Base-by-base conservation (phyloP, 1,140 invertebrate genomes). In the Anadara kagoshimensis region DNA sequence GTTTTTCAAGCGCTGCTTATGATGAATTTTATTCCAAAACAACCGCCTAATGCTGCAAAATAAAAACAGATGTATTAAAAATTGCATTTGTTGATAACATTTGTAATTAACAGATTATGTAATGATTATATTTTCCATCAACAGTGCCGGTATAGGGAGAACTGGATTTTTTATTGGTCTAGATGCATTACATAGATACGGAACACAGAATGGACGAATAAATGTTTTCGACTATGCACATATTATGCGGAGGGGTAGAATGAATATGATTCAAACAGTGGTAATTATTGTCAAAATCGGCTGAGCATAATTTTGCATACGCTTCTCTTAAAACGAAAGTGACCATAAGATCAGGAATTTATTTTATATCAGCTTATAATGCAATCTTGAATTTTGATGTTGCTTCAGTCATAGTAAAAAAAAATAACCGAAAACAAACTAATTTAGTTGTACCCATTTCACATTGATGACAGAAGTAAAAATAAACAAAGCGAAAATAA, bases 81-180 rank as follows among this genome's bases (percentile, higher is more conserved):
- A n/a, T n/a, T n/a, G n/a, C n/a, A n/a, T n/a, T n/a, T n/a, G n/a
- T n/a, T n/a, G n/a, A n/a, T n/a, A n/a, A n/a, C n/a, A n/a, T n/a
- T n/a, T n/a, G n/a, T n/a, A n/a, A n/a, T n/a, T n/a, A n/a, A n/a
- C n/a, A n/a, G n/a, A n/a, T n/a, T n/a, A n/a, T n/a, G n/a, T n/a
- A n/a, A n/a, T n/a, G n/a, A n/a, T n/a, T n/a, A n/a, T n/a, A n/a
- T n/a, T n/a, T n/a, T n/a, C n/a, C n/a, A n/a, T n/a, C n/a, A n/a
- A n/a, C 51, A 89, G 87, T 72, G 85, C 87, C 22, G 88, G 88
- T 11, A 86, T 89, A 12, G 87, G 87, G 8, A 70, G 88, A 18
- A 86, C 85, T 0, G 88, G 88, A 5, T 86, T 86, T 10, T 88
- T 85, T 66, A 86, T 89, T 24, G 84, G 83, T 11, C 71, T 89